Evolutionary conservation across 2,797 vertebrate genomes (phyloP).

Genomic region (Danio aesculapii): DNA sequence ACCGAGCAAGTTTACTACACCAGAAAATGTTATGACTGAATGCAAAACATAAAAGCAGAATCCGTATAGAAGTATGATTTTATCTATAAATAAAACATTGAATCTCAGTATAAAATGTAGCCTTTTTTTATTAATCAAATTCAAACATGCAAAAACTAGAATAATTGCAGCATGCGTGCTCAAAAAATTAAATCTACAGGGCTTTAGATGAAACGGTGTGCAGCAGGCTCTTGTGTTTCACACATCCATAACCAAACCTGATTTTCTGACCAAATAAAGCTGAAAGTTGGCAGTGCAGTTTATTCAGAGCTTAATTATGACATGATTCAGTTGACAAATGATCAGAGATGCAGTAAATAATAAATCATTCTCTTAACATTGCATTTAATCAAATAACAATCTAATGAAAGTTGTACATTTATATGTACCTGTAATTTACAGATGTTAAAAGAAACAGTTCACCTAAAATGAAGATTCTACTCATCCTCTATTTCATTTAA

Average conservation of each 20-base stretch:
- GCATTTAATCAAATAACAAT: conserved; percentile 57
- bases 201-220: background rate
- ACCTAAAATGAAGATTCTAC: conserved; percentile 46
- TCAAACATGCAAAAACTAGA: too few relatives aligned
- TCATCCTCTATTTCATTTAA: too few relatives aligned
- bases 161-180: background rate
- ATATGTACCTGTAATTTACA: conserved; percentile 38
- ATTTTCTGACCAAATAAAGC: conserved; percentile 57
- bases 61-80: background rate
- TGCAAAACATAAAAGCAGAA: background rate
- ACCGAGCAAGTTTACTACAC: too few relatives aligned
- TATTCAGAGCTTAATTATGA: background rate
- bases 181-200: background rate
- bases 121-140: background rate
- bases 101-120: background rate
- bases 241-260: conserved; percentile 22
- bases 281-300: conserved; percentile 54
- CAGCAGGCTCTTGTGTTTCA: background rate
- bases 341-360: conserved; percentile 61
- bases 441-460: conserved; percentile 46
- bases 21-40: background rate
- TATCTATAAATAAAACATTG: conserved; percentile 23
- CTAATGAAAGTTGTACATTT: conserved; percentile 40
- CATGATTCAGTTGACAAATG: conserved; percentile 50
- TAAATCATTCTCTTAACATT: conserved; percentile 53